Conservation (phyloP, 2,797 vertebrate genomes). For the Pyrocephalus nanus region DNA sequence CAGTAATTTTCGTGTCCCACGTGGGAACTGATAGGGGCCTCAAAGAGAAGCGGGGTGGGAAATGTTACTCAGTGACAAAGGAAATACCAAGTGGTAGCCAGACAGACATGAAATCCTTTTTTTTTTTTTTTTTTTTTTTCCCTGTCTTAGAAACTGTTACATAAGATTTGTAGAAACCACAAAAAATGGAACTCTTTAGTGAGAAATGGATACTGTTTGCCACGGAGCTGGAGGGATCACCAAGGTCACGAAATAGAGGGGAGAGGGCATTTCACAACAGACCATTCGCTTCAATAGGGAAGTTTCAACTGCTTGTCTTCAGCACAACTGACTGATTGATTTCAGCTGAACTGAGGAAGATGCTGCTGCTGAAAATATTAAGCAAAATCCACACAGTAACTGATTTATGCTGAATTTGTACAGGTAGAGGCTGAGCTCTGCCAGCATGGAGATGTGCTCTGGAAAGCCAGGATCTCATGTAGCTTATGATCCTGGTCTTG, state of each 20-base stretch:
- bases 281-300: not conserved
- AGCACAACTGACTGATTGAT: not conserved
- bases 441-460: not conserved
- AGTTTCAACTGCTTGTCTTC: not conserved
- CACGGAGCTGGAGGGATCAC: not conserved
- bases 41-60: fast-evolving
- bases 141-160: not conserved
- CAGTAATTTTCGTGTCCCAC: not conserved
- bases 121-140: not conserved
- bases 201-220: not conserved
- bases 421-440: not conserved
- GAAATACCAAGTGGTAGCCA: not conserved
- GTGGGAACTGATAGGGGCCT: not conserved
- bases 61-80: not conserved
- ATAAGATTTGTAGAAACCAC: not conserved
- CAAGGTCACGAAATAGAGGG: not conserved
- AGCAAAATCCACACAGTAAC: not conserved
- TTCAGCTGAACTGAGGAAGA: not conserved
- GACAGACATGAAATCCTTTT: not conserved
- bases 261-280: not conserved
- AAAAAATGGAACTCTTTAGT: not conserved
- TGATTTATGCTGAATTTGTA: fast-evolving
- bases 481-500: not conserved
- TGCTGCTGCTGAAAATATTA: not conserved
- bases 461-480: not conserved